Evolutionary conservation across 1,140 invertebrate species (phyloP), one percentile per base, ranked within the genome.

Genomic region (Venustaconcha ellipsiformis): DNA sequence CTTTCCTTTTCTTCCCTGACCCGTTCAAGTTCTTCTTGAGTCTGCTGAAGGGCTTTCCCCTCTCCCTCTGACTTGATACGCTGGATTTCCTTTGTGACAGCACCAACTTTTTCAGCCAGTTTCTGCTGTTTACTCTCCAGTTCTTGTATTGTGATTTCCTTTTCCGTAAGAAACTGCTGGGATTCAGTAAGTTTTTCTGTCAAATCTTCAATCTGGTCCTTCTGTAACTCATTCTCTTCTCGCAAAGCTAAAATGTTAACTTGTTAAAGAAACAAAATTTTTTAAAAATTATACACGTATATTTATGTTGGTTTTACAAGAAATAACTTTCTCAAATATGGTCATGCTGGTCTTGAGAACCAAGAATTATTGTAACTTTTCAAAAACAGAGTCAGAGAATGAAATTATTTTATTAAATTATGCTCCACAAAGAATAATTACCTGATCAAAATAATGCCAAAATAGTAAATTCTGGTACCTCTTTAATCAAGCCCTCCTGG

Each of bases 1-100:
- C 78, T 80, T 57, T 87, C 84, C 26, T 86, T 87, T 26, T 85
- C 82, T 70, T 83, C 76, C 23, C 74, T 76, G 23, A 78, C 69
- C 59, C 79, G 69, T 17, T 78, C 59, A 3, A 86, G 67, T n/a
- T 86, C 79, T n/a, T 80, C 81, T 71, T 88, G 78, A 55, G 66
- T 66, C 59, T 73, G 57, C 15, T 78, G 72, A 6, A 85, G 76
- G 17, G 73, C 71, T 60, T 80, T 79, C 5, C 81, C 76, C 70
- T 80, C 75, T 11, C 82, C 84, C 57, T 80, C 76, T 15, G 81
- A 72, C 63, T 82, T 79, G 14, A 85, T 78, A 48, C 74, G 71
- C 11, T 83, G 78, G 66, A 87, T 79, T 68, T 88, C 82, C 23
- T 74, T 67, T 23, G 80, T 78, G 20, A 81, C n/a, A 5, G 72